A percentile compares a stretch with the other conserved stretches of the same genome.
Conservation (phyloP, 2,797 vertebrate genomes). For the Microcaecilia unicolor region DNA sequence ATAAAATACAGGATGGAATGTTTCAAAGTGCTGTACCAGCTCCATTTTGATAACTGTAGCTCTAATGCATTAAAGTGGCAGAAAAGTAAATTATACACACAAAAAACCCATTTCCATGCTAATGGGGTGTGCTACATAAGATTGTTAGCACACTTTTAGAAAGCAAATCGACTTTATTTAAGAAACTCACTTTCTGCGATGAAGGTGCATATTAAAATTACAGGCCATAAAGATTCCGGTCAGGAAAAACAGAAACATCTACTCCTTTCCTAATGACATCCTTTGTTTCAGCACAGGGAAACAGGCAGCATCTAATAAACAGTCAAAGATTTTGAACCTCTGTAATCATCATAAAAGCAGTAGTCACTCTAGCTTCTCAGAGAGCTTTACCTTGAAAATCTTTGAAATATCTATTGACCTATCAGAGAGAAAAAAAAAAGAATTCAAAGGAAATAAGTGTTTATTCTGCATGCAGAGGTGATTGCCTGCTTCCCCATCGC, state of each 20-base stretch:
- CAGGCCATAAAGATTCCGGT: conserved; percentile 16
- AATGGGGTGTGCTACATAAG: conserved; percentile 31
- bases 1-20: conserved; percentile 9
- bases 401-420: conserved; percentile 14
- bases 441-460: neutral
- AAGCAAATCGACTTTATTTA: conserved; percentile 36
- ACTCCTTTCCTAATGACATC: conserved; percentile 15
- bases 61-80: conserved; percentile 19
- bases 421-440: conserved; percentile 16
- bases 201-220: conserved; percentile 37
- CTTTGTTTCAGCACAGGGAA: conserved; percentile 22
- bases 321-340: too few relatives aligned
- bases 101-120: conserved; percentile 38
- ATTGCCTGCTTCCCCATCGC: conserved; percentile 9
- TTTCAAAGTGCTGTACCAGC: conserved; percentile 16
- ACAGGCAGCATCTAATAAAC: neutral
- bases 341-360: too few relatives aligned
- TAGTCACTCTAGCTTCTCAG: neutral
- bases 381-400: conserved; percentile 11
- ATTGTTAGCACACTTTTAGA: conserved; percentile 23
- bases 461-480: conserved; percentile 10
- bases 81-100: conserved; percentile 37
- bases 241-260: conserved; percentile 26
- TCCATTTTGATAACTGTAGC: conserved; percentile 25
- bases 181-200: conserved; percentile 27